phyloP scores from a whole-genome alignment of 2,888 invertebrate genomes.

The Rugalucina vietnamica region DNA sequence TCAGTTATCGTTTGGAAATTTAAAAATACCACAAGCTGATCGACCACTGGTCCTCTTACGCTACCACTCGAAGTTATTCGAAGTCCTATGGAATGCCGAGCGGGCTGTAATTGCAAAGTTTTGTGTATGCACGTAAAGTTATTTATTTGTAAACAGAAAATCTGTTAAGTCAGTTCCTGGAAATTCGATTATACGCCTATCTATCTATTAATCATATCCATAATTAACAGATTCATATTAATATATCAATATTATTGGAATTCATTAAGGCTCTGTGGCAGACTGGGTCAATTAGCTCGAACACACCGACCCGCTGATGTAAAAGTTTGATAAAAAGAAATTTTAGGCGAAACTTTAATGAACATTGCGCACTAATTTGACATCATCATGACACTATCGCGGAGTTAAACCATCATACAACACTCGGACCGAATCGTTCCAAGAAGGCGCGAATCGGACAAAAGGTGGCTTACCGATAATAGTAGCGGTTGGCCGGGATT shows the following conservation, averaged over 20 bases:
- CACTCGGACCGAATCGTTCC: neutral
- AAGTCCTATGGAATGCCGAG: too few relatives aligned
- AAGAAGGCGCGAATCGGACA: constrained; percentile 17
- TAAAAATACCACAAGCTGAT: too few relatives aligned
- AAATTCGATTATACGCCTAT: neutral
- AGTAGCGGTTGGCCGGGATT: constrained; percentile 14
- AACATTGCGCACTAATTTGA: constrained; percentile 44
- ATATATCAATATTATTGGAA: neutral
- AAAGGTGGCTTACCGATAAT: constrained; percentile 50
- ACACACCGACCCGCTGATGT: neutral
- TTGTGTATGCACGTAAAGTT: too few relatives aligned
- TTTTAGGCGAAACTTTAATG: constrained; percentile 27
- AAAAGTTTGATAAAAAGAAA: neutral
- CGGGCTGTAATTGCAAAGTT: too few relatives aligned
- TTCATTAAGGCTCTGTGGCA: neutral
- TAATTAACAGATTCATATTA: neutral
- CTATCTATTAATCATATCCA: neutral
- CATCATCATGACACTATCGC: constrained; percentile 42
- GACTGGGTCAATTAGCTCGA: neutral
- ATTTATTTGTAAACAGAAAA: too few relatives aligned
- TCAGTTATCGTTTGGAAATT: too few relatives aligned
- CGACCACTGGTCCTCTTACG: too few relatives aligned
- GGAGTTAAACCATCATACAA: constrained; percentile 8
- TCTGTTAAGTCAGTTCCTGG: too few relatives aligned
- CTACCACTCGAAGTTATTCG: too few relatives aligned